Evolutionary conservation across 2,113 vertebrate species (phyloP).

Genomic region (Cyanoramphus novaezelandiae): DNA sequence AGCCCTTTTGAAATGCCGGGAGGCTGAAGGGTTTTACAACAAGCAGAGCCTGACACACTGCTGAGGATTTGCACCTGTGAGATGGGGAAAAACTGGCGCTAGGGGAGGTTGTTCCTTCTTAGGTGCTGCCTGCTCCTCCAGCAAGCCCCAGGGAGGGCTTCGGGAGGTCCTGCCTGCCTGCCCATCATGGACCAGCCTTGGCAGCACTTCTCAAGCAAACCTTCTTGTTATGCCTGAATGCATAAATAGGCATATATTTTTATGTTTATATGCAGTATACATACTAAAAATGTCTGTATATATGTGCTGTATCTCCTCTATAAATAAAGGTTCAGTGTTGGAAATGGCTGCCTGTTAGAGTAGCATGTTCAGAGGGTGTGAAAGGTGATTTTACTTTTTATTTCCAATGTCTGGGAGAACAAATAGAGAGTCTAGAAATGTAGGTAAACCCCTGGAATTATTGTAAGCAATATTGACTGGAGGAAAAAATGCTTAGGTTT

Average conservation of each 20-base stretch:
- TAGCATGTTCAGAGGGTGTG: not conserved
- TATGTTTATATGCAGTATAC: not conserved
- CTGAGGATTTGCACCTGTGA: not conserved
- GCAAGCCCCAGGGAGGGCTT: not conserved
- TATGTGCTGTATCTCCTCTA: not conserved
- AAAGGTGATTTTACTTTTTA: not conserved
- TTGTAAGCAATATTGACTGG: not conserved
- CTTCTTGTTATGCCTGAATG: not conserved
- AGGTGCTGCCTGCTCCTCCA: no score
- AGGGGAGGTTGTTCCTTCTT: not conserved
- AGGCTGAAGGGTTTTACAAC: not conserved
- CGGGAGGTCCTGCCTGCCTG: not conserved
- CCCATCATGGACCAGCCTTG: not conserved
- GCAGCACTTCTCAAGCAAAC: not conserved
- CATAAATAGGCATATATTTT: not conserved
- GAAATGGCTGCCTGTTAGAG: not conserved
- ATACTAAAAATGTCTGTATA: no score
- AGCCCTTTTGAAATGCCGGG: not conserved
- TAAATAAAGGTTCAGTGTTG: not conserved
- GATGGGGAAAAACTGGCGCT: not conserved
- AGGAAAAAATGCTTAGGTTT: not conserved
- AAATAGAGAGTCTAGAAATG: not conserved
- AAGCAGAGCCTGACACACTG: not conserved
- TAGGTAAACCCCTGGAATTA: not conserved
- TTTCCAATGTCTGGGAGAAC: not conserved